Evolutionary conservation across 2,113 vertebrate species (phyloP).

Genomic region (Prunella fulvescens): DNA sequence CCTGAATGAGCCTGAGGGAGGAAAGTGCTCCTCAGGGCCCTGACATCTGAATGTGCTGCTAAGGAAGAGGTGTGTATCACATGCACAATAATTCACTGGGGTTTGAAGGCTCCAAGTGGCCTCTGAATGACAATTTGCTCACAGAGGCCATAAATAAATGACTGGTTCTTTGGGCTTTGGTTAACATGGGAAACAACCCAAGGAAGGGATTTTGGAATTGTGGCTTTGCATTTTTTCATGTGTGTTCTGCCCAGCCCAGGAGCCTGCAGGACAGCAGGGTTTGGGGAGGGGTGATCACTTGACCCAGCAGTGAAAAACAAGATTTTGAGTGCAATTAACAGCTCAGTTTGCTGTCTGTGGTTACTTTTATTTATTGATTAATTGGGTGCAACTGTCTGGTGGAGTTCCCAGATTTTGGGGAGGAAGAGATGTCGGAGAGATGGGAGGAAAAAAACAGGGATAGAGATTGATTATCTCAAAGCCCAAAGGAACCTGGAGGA

Average conservation of each 20-base stretch:
- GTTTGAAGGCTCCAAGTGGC: slow-evolving; percentile 38
- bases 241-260: not conserved
- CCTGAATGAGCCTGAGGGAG: slow-evolving; percentile 44
- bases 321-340: not conserved
- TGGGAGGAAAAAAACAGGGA: not conserved
- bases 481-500: not conserved
- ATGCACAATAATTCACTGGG: not conserved
- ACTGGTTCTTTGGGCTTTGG: not conserved
- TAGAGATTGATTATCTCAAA: not conserved
- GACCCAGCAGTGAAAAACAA: not conserved
- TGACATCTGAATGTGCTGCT: slow-evolving; percentile 68
- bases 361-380: not conserved
- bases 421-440: not conserved
- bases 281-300: not conserved
- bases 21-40: slow-evolving; percentile 62
- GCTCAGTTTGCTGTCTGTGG: not conserved
- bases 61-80: slow-evolving; percentile 67
- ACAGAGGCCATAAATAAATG: not conserved
- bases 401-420: not conserved
- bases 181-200: slow-evolving; percentile 40
- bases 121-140: slow-evolving; percentile 37
- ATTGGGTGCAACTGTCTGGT: not conserved
- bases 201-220: slow-evolving; percentile 8
- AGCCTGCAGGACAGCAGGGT: not conserved
- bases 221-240: not conserved